Percentiles rank a stretch among this genome's conserved stretches.
phyloP scores from a whole-genome alignment of 2,888 invertebrate species.

The Syrphus vitripennis region DNA sequence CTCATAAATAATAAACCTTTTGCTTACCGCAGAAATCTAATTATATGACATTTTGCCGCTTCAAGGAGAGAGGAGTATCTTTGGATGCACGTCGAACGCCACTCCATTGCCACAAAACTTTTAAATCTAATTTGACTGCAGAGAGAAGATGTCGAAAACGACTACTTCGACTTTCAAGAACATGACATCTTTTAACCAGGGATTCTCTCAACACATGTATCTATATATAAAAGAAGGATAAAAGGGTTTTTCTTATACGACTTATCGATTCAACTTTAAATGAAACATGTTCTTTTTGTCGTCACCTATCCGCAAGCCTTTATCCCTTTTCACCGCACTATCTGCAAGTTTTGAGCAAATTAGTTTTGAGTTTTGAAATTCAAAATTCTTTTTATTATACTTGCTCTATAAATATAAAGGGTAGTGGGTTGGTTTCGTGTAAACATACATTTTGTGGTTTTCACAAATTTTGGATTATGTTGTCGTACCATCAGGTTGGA shows the following conservation, averaged over 20 bases:
- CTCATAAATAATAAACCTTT: conserved; percentile 34
- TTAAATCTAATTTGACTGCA: conserved; percentile 61
- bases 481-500: no score
- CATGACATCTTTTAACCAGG: conserved; percentile 15
- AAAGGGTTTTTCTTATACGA: conserved; percentile 8
- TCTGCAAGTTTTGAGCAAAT: conserved; percentile 35
- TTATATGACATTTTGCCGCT: conserved; percentile 65
- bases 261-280: conserved; percentile 35
- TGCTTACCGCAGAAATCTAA: conserved; percentile 65
- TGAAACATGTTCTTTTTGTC: conserved; percentile 4
- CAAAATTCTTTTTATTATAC: conserved; percentile 4
- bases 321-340: neutral
- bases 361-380: conserved; percentile 51
- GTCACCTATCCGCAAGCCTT: neutral
- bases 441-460: neutral
- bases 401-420: no score
- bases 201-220: neutral
- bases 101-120: conserved; percentile 57
- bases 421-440: neutral
- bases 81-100: no score
- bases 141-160: conserved; percentile 45
- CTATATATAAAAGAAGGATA: neutral
- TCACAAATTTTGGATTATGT: no score
- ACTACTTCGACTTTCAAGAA: conserved; percentile 7
- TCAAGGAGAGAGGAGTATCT: conserved; percentile 59